These are phyloP conservation scores for Pissodes strobi DNA, from an alignment of 1,140 invertebrate genomes.

Conservation along the genomic window DNA sequence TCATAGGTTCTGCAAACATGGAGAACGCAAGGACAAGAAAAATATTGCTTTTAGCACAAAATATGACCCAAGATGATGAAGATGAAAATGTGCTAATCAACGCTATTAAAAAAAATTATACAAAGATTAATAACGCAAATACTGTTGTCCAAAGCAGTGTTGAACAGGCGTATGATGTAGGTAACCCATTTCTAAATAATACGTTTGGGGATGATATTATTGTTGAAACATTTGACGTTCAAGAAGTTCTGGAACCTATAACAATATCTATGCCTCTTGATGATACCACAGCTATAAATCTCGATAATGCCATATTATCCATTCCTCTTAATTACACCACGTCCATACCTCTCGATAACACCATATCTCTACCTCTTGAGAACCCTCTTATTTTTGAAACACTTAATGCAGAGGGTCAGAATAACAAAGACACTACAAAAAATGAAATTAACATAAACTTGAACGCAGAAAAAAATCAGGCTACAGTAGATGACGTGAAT, in stretches of 20 bases:
- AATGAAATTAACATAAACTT: neutral
- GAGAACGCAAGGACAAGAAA: neutral
- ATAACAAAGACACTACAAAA: too few species aligned
- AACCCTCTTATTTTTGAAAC: slow-evolving; percentile 3
- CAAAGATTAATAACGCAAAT: neutral
- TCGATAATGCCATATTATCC: too few species aligned
- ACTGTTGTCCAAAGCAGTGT: neutral
- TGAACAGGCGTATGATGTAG: neutral
- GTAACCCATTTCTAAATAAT: neutral
- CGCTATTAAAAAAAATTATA: slow-evolving; percentile 2
- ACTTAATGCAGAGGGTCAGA: slow-evolving; percentile 2
- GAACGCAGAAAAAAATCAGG: neutral
- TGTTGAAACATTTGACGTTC: neutral
- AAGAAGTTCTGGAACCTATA: neutral
- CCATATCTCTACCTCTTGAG: neutral
- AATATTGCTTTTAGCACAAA: neutral
- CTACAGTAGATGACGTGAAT: neutral
- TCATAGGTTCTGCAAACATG: neutral
- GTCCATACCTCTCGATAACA: too few species aligned
- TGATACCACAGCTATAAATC: neutral
- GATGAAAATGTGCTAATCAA: slow-evolving; percentile 6
- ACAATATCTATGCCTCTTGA: slow-evolving; percentile 4
- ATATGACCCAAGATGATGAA: too few species aligned
- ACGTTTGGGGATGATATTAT: slow-evolving; percentile 3
- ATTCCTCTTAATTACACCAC: too few species aligned